Evolutionary conservation across 2,797 vertebrate species (phyloP).

Genomic region (Falco rusticolus): DNA sequence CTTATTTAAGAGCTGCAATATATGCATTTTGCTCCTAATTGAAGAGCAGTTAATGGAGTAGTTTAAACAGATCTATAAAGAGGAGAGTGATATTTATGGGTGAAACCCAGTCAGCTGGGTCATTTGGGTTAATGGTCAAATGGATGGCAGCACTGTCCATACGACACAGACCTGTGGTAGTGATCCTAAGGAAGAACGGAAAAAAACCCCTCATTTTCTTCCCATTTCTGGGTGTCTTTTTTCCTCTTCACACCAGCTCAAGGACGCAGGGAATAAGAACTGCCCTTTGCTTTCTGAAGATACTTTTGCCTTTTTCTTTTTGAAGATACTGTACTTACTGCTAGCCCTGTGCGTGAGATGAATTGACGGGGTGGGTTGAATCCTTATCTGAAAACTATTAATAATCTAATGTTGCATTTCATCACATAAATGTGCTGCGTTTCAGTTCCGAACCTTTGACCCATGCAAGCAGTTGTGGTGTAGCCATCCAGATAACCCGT

Average conservation of each 20-base stretch:
- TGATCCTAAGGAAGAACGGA: neutral
- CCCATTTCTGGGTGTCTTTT: neutral
- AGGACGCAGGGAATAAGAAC: neutral
- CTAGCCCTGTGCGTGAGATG: neutral
- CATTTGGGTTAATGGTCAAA: neutral
- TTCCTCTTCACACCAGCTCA: neutral
- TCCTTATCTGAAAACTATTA: neutral
- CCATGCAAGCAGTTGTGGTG: slow-evolving; percentile 99
- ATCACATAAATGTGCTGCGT: neutral
- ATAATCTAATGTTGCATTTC: neutral
- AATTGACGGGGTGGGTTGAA: neutral
- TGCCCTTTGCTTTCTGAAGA: neutral
- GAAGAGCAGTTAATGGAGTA: neutral
- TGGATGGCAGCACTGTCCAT: neutral
- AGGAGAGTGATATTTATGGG: neutral
- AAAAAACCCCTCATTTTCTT: neutral
- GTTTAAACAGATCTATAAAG: neutral
- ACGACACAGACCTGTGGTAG: neutral
- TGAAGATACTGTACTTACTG: neutral
- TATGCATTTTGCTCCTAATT: fast-evolving
- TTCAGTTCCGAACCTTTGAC: slow-evolving; percentile 96
- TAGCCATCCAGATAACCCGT: slow-evolving; percentile 97
- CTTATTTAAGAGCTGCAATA: neutral
- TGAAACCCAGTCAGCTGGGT: neutral
- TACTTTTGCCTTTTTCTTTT: neutral